These are phyloP conservation scores for Crypturellus undulatus DNA, from an alignment of 2,113 vertebrate species.

Conservation along the genomic window DNA sequence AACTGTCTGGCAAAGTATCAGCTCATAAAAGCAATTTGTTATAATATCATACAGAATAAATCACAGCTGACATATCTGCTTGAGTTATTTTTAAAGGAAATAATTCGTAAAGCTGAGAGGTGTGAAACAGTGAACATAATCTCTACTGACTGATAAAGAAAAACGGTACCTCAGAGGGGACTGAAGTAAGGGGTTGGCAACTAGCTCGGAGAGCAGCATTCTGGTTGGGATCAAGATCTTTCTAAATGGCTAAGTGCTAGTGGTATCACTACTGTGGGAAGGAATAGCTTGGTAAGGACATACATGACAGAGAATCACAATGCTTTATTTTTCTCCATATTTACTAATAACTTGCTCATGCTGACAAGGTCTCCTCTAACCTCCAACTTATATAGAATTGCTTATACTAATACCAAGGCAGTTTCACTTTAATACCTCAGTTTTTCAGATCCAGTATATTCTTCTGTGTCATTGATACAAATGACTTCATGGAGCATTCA, in stretches of 20 bases:
- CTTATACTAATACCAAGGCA: background rate
- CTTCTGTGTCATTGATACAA: background rate
- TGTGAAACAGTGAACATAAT: constrained; percentile 38
- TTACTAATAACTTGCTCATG: constrained; percentile 20
- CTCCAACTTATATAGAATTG: rapidly evolving
- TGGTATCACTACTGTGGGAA: constrained; percentile 11
- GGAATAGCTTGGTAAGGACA: background rate
- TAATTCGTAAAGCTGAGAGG: constrained; percentile 44
- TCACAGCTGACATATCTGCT: constrained; percentile 34
- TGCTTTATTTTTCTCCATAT: background rate
- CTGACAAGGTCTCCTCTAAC: background rate
- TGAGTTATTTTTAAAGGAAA: constrained; percentile 40
- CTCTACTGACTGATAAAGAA: background rate
- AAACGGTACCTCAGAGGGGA: background rate
- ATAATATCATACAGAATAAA: constrained; percentile 53
- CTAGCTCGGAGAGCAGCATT: background rate
- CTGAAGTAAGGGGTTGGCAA: background rate
- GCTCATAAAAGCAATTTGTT: constrained; percentile 14
- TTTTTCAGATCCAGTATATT: background rate
- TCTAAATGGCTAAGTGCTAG: background rate
- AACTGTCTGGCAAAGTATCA: constrained; percentile 17
- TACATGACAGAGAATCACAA: constrained; percentile 14
- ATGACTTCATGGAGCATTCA: background rate
- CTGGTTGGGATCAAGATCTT: constrained; percentile 2
- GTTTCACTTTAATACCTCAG: background rate